Conservation (phyloP, 2,797 vertebrate species). For the Thaleichthys pacificus region DNA sequence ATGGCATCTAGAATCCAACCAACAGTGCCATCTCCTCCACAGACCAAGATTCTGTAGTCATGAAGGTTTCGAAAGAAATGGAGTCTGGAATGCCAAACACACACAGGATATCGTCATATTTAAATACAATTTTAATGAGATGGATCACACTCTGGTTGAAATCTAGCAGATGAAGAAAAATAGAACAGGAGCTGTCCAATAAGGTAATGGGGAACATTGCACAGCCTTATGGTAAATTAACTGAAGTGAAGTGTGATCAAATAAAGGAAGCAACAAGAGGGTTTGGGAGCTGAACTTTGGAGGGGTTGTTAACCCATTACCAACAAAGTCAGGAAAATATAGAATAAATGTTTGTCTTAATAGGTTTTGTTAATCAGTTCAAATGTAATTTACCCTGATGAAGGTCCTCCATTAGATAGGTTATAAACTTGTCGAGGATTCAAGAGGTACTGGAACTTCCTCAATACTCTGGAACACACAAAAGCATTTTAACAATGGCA, state of each 20-base stretch:
- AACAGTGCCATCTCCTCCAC: conserved; percentile 92
- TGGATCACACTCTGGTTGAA: too few species aligned
- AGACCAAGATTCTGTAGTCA: conserved; percentile 85
- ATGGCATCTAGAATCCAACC: conserved; percentile 94
- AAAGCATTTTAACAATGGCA: not conserved
- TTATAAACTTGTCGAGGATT: conserved; percentile 93
- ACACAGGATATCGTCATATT: not conserved
- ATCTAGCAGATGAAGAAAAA: too few species aligned
- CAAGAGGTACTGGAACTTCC: conserved; percentile 89
- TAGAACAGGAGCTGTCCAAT: too few species aligned
- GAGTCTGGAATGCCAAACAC: conserved; percentile 70
- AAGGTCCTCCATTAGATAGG: conserved; percentile 83
- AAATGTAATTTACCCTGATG: conserved; percentile 77
- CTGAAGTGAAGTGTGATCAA: too few species aligned
- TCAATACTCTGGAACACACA: conserved; percentile 78
- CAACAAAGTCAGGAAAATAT: not conserved
- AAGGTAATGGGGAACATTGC: too few species aligned
- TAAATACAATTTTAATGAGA: too few species aligned
- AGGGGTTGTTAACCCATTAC: too few species aligned
- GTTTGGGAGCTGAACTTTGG: too few species aligned
- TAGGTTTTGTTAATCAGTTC: not conserved
- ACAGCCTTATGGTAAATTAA: too few species aligned
- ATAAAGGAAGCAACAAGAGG: too few species aligned
- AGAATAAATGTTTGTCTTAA: not conserved
- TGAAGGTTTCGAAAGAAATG: conserved; percentile 85